phyloP scores from a whole-genome alignment of 2,797 vertebrate genomes.

The Salarias fasciatus region DNA sequence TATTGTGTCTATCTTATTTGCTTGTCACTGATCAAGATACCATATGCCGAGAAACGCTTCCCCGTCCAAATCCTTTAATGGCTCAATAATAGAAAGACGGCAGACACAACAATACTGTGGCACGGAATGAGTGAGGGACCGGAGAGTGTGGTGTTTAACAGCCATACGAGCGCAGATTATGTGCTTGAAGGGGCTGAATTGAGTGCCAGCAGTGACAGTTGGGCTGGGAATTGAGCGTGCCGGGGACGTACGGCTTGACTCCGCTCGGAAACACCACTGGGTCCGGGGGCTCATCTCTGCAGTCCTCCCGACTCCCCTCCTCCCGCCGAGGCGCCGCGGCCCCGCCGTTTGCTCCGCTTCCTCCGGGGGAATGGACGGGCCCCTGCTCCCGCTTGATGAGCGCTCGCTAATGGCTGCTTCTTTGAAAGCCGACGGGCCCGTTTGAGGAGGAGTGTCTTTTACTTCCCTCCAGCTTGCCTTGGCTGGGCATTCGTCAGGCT shows the following conservation, averaged over 20 bases:
- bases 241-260: slow-evolving; percentile 74
- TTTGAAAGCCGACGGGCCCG: slow-evolving; percentile 78
- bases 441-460: slow-evolving; percentile 84
- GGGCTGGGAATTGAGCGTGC: slow-evolving; percentile 85
- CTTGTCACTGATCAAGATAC: slow-evolving; percentile 71
- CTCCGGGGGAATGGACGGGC: slow-evolving; percentile 72
- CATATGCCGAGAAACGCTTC: slow-evolving; percentile 69
- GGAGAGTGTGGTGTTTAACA: slow-evolving; percentile 80
- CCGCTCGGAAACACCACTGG: slow-evolving; percentile 80
- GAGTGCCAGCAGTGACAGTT: slow-evolving; percentile 88
- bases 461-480: slow-evolving; percentile 85
- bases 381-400: slow-evolving; percentile 78
- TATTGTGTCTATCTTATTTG: slow-evolving; percentile 30
- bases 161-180: slow-evolving; percentile 85
- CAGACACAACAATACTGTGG: slow-evolving; percentile 75
- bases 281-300: slow-evolving; percentile 75
- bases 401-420: slow-evolving; percentile 79
- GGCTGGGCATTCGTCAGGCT: slow-evolving; percentile 81
- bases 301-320: slow-evolving; percentile 66
- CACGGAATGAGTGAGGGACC: slow-evolving; percentile 71
- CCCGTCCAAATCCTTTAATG: slow-evolving; percentile 72
- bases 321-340: slow-evolving; percentile 73
- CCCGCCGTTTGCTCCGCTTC: slow-evolving; percentile 68
- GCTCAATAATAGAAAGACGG: slow-evolving; percentile 67
- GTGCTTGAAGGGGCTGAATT: slow-evolving; percentile 82